These are phyloP conservation scores for Sebastes ruberrimus DNA, from an alignment of 2,797 vertebrate species.

Conservation along the genomic window DNA sequence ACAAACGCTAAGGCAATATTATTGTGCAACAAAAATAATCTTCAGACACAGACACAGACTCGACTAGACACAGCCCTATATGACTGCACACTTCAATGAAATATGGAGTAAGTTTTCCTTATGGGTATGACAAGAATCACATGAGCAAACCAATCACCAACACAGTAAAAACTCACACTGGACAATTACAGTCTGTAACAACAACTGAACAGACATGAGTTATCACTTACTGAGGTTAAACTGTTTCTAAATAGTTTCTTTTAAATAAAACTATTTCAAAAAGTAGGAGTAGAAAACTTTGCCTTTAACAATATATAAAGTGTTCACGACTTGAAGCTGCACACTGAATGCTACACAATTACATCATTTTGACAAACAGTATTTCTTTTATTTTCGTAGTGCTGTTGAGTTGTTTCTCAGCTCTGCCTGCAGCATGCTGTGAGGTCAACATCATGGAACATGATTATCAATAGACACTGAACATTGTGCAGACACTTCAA, in stretches of 20 bases:
- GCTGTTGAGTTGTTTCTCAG: background rate
- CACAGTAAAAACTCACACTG: background rate
- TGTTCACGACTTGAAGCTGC: conserved; percentile 1
- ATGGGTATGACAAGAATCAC: background rate
- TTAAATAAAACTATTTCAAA: background rate
- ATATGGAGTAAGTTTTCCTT: background rate
- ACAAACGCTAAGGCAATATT: conserved; percentile 45
- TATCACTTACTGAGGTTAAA: background rate
- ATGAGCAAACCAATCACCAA: background rate
- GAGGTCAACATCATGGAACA: background rate
- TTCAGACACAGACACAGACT: conserved; percentile 1
- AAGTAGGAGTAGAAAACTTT: background rate
- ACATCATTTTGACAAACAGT: background rate
- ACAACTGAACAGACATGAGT: background rate
- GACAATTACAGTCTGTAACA: conserved; percentile 7
- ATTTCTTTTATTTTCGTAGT: background rate
- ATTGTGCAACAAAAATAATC: conserved; percentile 45
- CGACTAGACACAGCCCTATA: background rate
- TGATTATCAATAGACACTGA: background rate
- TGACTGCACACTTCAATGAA: background rate
- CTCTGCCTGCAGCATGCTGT: background rate
- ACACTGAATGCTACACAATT: background rate
- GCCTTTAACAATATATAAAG: background rate
- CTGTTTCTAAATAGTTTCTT: background rate
- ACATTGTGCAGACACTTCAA: conserved; percentile 43